Evolutionary conservation across 2,888 invertebrate species (phyloP), one percentile per base, ranked within the genome.

Genomic region (Lithodes maja): DNA sequence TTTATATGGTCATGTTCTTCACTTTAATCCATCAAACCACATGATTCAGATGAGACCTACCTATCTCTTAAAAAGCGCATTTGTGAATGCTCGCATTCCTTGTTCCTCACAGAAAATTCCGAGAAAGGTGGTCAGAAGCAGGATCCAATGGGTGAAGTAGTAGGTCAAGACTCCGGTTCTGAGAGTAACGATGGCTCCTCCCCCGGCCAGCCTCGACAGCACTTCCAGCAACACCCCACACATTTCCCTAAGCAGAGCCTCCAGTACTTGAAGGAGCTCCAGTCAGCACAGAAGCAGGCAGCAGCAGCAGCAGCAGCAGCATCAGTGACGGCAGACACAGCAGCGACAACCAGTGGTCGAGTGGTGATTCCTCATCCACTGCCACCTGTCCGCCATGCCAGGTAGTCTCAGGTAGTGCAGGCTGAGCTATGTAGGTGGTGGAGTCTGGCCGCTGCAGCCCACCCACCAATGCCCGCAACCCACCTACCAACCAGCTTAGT

Each of bases 381-480:
- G 79, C 87, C 87, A 53, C 87, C 87, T 83, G 87, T 87, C 83
- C 87, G 87, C 69, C 83, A 78, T 83, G 87, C 83, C 87, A 87
- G 87, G 87, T 87, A 87, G 87, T 78, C 87, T 78, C 87, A 87
- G 87, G 87, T 87, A 87, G 87, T 78, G 83, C 71, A 87, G 79
- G 87, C 87, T 87, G 79, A 75, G 87, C 83, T 87, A 74, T 83
- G 87, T 87, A 87, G 87, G 87, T 87, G 87, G 83, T 83, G 80
- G 75, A 49, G 74, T 74, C 82, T 82, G 81, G 82, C 54, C n/a
- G 71, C 71, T n/a, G 71, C 71, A 12, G 3, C 3, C 71, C 71
- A 71, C 17, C 71, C 71, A 12, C 17, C 61, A 33, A 33, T 33
- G 33, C 33, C 33, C 33, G 33, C 33, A 33, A 33, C 33, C 33